Conservation (phyloP, 2,797 vertebrate species). For the Nothura maculosa region DNA sequence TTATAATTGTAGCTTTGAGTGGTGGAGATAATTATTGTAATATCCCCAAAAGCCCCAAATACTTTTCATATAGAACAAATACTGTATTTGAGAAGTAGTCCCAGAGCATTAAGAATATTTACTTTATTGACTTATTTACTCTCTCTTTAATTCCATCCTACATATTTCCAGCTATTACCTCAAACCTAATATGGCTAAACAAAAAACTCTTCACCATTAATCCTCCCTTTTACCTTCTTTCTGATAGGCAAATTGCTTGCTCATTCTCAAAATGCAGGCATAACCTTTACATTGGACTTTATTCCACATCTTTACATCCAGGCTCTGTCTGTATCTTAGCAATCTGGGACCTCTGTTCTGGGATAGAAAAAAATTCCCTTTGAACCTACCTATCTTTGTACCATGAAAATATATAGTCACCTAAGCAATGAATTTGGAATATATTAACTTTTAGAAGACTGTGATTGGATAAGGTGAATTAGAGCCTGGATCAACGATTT, state of each 20-base stretch:
- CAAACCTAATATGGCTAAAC: background rate
- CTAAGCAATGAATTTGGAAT: background rate
- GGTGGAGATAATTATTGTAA: background rate
- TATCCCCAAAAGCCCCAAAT: background rate
- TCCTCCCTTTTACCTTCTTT: conserved; percentile 25
- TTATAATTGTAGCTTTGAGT: background rate
- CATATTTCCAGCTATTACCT: background rate
- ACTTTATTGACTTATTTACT: background rate
- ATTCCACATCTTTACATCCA: background rate
- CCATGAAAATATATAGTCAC: background rate
- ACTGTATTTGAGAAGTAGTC: background rate
- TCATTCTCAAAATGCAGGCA: background rate
- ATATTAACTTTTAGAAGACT: background rate
- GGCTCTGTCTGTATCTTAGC: background rate
- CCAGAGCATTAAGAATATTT: background rate
- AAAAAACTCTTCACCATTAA: background rate
- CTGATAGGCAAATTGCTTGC: conserved; percentile 30
- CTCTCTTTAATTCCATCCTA: background rate
- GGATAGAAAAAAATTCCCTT: background rate
- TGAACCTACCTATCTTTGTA: background rate
- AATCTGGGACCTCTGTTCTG: background rate
- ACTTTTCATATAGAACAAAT: background rate
- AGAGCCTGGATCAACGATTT: background rate
- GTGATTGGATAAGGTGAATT: rapidly evolving
- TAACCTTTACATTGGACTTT: background rate